Evolutionary conservation across 30 jellyfish, hydroid and myxozoan genomes (phyloP).

Genomic region (Cassiopea xamachana): DNA sequence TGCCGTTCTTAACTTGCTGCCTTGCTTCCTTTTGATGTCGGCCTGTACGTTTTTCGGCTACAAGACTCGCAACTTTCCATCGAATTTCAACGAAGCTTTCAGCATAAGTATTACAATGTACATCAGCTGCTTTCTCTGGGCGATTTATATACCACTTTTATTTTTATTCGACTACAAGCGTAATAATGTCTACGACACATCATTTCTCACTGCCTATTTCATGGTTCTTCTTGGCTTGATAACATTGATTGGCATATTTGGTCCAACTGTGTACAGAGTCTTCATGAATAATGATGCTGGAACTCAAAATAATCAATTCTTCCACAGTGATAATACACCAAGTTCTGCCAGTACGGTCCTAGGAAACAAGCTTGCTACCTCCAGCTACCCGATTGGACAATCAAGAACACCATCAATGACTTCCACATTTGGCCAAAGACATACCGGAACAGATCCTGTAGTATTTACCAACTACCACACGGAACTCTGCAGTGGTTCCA

Average conservation of each 20-base stretch:
- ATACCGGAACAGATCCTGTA: conserved; percentile 21
- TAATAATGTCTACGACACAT: conserved; percentile 4
- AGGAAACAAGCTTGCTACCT: conserved; percentile 4
- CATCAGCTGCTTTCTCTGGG: conserved; percentile 88
- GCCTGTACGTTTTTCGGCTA: conserved; percentile 89
- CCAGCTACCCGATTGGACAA: not conserved
- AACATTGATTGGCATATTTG: conserved; percentile 68
- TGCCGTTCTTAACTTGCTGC: conserved; percentile 69
- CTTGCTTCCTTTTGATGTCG: conserved; percentile 83
- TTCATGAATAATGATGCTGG: conserved; percentile 10
- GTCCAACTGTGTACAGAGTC: conserved; percentile 42
- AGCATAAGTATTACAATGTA: conserved; percentile 96
- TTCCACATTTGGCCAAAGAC: not conserved
- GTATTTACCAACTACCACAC: not conserved
- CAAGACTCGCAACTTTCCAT: conserved; percentile 93
- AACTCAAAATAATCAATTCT: not conserved
- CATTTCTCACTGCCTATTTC: conserved; percentile 54
- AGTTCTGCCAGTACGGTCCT: conserved; percentile 10
- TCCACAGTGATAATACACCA: conserved; percentile 8
- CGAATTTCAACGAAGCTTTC: conserved; percentile 89
- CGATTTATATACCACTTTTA: conserved; percentile 63
- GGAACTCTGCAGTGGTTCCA: not conserved
- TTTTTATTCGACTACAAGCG: conserved; percentile 30
- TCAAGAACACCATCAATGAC: not conserved
- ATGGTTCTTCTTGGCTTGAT: conserved; percentile 54